Conservation (phyloP, 2,888 invertebrate species). For the Archips crataeganus region DNA sequence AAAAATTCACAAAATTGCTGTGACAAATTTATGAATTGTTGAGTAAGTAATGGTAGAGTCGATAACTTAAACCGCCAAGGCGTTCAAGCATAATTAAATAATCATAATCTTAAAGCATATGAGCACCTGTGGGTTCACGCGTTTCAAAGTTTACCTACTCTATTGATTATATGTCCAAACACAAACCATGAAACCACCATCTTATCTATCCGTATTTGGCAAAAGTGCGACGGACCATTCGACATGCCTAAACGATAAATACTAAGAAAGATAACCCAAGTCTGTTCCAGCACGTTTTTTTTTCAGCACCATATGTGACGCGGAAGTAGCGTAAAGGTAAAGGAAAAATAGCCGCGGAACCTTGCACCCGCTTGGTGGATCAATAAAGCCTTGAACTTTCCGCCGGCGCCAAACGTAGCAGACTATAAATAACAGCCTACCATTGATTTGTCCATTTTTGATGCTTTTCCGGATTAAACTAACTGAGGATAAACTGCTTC, state of each 20-base stretch:
- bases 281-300: background rate
- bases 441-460: conserved; percentile 18
- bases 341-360: conserved; percentile 57
- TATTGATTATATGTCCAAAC: background rate
- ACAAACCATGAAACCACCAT: background rate
- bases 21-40: too few relatives aligned
- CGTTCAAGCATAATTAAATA: too few relatives aligned
- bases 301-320: background rate
- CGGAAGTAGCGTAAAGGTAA: conserved; percentile 50
- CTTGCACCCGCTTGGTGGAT: conserved; percentile 68
- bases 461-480: background rate
- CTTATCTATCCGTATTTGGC: background rate
- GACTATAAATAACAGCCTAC: conserved; percentile 38
- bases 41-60: too few relatives aligned
- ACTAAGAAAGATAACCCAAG: background rate
- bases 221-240: background rate
- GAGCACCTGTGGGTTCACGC: too few relatives aligned
- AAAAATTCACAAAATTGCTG: too few relatives aligned
- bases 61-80: too few relatives aligned
- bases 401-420: conserved; percentile 48
- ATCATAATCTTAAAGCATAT: too few relatives aligned
- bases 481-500: background rate
- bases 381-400: conserved; percentile 82
- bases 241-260: background rate
- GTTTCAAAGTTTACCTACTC: background rate